Percentiles rank a stretch among this genome's conserved stretches.
Conservation (phyloP, 23 tunicate species). For the Styela plicata region DNA sequence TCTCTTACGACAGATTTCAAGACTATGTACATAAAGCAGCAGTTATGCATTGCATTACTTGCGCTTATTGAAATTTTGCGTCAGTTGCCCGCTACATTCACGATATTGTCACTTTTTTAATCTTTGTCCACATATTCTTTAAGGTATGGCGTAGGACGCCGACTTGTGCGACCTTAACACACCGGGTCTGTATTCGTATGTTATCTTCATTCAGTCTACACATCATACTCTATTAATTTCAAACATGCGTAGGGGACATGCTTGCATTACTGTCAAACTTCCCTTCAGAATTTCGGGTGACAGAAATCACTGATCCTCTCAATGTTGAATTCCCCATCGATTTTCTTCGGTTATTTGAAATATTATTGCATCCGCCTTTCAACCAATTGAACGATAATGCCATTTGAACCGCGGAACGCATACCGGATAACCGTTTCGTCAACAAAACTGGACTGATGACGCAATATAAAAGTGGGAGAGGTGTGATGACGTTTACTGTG, state of each 20-base stretch:
- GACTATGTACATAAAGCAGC: too few species aligned
- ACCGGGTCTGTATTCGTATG: too few species aligned
- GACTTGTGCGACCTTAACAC: too few species aligned
- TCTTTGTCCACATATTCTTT: too few species aligned
- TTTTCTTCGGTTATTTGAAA: not conserved
- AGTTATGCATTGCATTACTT: too few species aligned
- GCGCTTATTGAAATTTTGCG: too few species aligned
- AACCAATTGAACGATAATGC: slow-evolving; percentile 48
- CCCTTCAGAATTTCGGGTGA: slow-evolving; percentile 4
- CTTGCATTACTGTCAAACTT: slow-evolving; percentile 1
- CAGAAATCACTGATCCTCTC: slow-evolving; percentile 15
- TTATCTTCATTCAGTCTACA: too few species aligned
- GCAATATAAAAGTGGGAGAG: slow-evolving; percentile 80
- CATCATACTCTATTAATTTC: too few species aligned
- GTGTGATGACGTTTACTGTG: slow-evolving; percentile 60
- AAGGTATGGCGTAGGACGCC: too few species aligned
- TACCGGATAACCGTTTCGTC: slow-evolving; percentile 50
- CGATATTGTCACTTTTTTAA: too few species aligned
- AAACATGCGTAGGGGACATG: not conserved
- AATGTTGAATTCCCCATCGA: not conserved
- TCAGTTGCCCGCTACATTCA: too few species aligned
- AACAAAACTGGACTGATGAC: slow-evolving; percentile 72
- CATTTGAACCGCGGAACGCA: slow-evolving; percentile 54
- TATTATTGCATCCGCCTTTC: slow-evolving; percentile 17
- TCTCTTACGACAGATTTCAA: too few species aligned